These are phyloP conservation scores for Murina feae DNA, from an alignment of 2,113 vertebrate species.

Conservation along the genomic window DNA sequence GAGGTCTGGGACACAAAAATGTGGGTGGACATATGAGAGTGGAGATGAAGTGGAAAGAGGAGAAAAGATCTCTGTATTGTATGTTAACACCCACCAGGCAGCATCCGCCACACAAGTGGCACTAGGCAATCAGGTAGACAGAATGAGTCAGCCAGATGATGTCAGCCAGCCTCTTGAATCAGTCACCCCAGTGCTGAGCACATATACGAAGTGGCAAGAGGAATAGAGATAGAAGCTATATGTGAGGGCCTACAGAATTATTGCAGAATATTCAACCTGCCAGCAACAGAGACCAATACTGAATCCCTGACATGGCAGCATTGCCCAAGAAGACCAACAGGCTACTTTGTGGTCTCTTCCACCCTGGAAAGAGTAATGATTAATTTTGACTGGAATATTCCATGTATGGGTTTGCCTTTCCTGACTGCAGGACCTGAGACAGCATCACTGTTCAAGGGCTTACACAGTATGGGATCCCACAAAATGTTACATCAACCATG, in stretches of 20 bases:
- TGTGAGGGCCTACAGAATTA: not conserved
- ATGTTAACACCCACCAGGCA: constrained; percentile 48
- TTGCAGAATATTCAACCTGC: not conserved
- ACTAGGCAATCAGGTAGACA: constrained; percentile 54
- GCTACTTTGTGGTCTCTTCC: not conserved
- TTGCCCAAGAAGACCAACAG: not conserved
- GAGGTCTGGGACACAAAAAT: not conserved
- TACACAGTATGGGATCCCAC: not conserved
- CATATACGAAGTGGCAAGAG: constrained; percentile 28
- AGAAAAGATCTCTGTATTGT: constrained; percentile 26
- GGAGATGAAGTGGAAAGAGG: not conserved
- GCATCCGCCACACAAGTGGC: constrained; percentile 31
- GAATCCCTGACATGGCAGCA: not conserved
- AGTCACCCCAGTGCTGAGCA: constrained; percentile 13
- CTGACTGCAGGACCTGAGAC: not conserved
- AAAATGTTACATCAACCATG: not conserved
- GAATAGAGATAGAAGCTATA: constrained; percentile 38
- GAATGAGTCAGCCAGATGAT: constrained; percentile 61
- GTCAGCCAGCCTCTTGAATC: constrained; percentile 49
- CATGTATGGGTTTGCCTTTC: constrained; percentile 27
- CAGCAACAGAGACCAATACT: constrained; percentile 16
- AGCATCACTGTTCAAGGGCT: not conserved
- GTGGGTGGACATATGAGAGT: not conserved
- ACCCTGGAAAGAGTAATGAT: constrained; percentile 3
- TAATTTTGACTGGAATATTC: constrained; percentile 27